A percentile compares a stretch with the other conserved stretches of the same genome.
phyloP scores from a whole-genome alignment of 1,140 invertebrate species.

The Drosophila murphyi region DNA sequence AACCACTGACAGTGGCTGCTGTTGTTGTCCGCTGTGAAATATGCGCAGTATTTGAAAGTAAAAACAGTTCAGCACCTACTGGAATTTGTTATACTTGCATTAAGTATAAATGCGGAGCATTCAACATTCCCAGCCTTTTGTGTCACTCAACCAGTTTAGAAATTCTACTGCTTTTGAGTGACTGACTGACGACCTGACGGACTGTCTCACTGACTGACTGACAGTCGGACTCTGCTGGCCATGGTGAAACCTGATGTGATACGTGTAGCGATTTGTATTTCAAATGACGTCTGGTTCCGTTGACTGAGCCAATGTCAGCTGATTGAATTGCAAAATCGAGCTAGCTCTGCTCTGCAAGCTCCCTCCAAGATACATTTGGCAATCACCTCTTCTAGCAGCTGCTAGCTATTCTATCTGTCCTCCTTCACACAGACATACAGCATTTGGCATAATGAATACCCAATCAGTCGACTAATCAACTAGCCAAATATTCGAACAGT shows the following conservation, averaged over 20 bases:
- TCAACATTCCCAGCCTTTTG: conserved; percentile 52
- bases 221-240: conserved; percentile 41
- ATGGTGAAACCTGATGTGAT: conserved; percentile 76
- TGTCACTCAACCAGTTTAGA: conserved; percentile 73
- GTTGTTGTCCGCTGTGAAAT: conserved; percentile 42
- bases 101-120: conserved; percentile 46
- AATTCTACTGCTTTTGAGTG: conserved; percentile 64
- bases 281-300: conserved; percentile 78
- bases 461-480: conserved; percentile 15
- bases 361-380: conserved; percentile 51
- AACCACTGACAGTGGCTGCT: conserved; percentile 7
- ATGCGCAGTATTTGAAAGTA: conserved; percentile 73
- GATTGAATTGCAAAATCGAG: conserved; percentile 72
- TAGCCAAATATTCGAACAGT: conserved; percentile 1
- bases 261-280: conserved; percentile 76
- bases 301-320: conserved; percentile 64
- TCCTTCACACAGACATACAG: conserved; percentile 4
- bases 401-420: conserved; percentile 15
- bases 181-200: conserved; percentile 38
- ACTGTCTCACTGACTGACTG: conserved; percentile 14
- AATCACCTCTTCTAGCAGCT: conserved; percentile 33
- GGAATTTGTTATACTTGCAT: conserved; percentile 68
- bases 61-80: conserved; percentile 70
- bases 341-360: conserved; percentile 47
- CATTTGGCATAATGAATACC: conserved; percentile 5